Base-by-base conservation (phyloP, 1,140 invertebrate species). In the Glossosoma conforme region DNA sequence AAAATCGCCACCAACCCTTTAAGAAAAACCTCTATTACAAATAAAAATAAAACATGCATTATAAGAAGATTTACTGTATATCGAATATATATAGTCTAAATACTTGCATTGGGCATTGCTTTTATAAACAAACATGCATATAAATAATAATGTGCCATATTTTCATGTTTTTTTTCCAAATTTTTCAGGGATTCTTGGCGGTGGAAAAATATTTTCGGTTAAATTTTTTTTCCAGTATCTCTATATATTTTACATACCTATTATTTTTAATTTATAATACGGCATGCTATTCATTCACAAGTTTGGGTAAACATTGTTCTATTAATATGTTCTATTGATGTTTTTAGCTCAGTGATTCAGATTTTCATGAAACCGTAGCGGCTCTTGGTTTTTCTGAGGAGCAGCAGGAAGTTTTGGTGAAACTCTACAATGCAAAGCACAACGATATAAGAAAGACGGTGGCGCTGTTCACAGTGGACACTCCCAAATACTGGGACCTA, bases 271-370 rank as follows among this genome's bases (percentile, higher is more conserved):
- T 8, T 8, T 14, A 8, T 10, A 9, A 10, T 14, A 36, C 33
- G 33, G 8, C n/a, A n/a, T 8, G 25, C n/a, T 28, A 28, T 8
- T 8, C n/a, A 28, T 28, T 8, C 33, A 5, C 8, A 5, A 9
- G 5, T 36, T 9, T 36, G 33, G 6, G 5, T 14, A 10, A 36
- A 9, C 33, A 14, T 36, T 36, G 8, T 36, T 14, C 5, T 10
- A 5, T 10, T 14, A 8, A 6, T 5, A 40, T 5, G 15, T 17
- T 5, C 8, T 17, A 22, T 11, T 21, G 10, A 11, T 19, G 8
- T 46, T 44, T 50, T 19, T 15, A 59, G 57, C 28, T 55, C n/a
- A 55, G 41, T 15, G 32, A 40, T 17, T 37, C 48, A 13, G 57
- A 47, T 4, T 49, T 59, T 24, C 15, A 9, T 0, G 43, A 45